These are phyloP conservation scores for Blastobasis lacticolella DNA, from an alignment of 2,888 invertebrate genomes.

Conservation along the genomic window DNA sequence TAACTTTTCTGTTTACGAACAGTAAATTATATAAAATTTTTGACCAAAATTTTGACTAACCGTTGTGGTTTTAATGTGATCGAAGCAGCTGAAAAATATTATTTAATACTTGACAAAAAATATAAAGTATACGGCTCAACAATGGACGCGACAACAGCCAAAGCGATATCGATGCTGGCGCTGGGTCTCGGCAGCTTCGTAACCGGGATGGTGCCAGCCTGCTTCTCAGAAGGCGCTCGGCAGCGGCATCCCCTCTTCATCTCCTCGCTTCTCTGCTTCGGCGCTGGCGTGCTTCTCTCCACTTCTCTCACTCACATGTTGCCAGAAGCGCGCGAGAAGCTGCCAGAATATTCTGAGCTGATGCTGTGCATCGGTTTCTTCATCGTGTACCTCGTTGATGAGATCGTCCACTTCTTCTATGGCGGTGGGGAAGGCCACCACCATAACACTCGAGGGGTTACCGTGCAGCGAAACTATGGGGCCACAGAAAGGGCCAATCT, in stretches of 20 bases:
- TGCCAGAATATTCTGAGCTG: conserved; percentile 77
- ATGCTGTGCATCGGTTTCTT: conserved; percentile 81
- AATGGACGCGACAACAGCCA: conserved; percentile 73
- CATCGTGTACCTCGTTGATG: conserved; percentile 81
- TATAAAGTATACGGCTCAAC: conserved; percentile 8
- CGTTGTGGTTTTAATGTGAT: no score
- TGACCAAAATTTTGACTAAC: no score
- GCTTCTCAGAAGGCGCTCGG: conserved; percentile 74
- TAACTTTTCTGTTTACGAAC: no score
- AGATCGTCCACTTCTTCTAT: conserved; percentile 80
- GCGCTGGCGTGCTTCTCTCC: conserved; percentile 85
- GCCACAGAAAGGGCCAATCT: conserved; percentile 42
- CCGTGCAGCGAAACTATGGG: conserved; percentile 22
- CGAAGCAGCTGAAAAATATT: no score
- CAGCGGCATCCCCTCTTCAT: conserved; percentile 76
- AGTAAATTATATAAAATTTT: no score
- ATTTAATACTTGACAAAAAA: no score
- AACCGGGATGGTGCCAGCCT: conserved; percentile 80
- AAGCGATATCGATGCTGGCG: conserved; percentile 77
- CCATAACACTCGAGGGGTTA: conserved; percentile 10
- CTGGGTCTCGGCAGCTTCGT: conserved; percentile 81
- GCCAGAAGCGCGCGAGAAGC: conserved; percentile 81
- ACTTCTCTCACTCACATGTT: conserved; percentile 86
- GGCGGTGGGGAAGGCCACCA: conserved; percentile 34
- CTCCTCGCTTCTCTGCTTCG: conserved; percentile 83